Base-by-base conservation (phyloP, 1,140 invertebrate genomes). In the Tetramorium simillimum region DNA sequence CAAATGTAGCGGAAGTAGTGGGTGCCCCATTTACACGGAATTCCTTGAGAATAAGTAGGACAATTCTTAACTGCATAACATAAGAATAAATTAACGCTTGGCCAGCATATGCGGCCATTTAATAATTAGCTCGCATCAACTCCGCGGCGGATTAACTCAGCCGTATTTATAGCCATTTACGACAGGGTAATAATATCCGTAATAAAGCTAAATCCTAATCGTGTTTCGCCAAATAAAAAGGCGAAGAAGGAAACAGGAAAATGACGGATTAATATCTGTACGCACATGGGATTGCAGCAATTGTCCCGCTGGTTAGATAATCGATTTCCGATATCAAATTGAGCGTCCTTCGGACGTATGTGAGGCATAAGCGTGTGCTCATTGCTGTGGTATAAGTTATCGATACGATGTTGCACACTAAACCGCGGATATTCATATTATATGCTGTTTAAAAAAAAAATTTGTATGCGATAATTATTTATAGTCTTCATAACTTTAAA, bases 311-410 rank as follows among this genome's bases (percentile, higher is more conserved):
- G 78, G 80, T 84, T 84, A 84, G 73, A 86, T 93, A 93, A 94
- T 94, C 90, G 93, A 93, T 94, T 94, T 93, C 89, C 91, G 86
- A 93, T 94, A 93, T 92, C 86, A 72, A 46, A 67, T 73, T 77
- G 87, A 89, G 73, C 89, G 89, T 76, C 91, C 88, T 92, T 93
- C 89, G 86, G 46, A 82, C 56, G 76, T 73, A 88, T 56, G 89
- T 58, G 43, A 88, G 73, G 80, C 73, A 76, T 69, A 67, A 85
- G 58, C 78, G 53, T 86, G 84, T 53, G 70, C 58, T 73, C 28
- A 21, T 58, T 73, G 70, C 46, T 24, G 18, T 14, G 33, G 53
- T 69, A 46, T 86, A 73, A 88, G 49, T 89, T 82, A 73, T 53
- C 80, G 62, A 85, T 86, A 86, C 69, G 53, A 46, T 67, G 24